phyloP scores from a whole-genome alignment of 2,113 vertebrate genomes.

The Strix uralensis region DNA sequence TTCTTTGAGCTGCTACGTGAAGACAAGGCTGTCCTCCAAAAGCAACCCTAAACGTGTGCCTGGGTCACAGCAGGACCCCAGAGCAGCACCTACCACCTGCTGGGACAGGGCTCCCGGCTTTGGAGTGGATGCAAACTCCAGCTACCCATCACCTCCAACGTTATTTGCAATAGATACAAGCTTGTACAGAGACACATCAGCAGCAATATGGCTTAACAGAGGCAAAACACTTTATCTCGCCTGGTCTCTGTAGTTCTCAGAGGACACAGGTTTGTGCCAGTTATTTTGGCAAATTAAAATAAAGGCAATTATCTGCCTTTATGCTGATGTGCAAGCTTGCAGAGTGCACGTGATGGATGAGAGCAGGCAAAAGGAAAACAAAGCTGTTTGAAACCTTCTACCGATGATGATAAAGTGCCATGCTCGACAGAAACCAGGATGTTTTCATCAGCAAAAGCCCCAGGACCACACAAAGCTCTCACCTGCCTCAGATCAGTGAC shows the following conservation, averaged over 20 bases:
- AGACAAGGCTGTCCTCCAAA: neutral
- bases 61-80: accelerated
- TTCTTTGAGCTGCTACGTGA: accelerated
- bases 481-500: slow-evolving; percentile 90
- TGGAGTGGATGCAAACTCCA: neutral
- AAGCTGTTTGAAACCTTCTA: neutral
- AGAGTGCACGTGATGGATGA: accelerated
- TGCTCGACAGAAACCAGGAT: accelerated
- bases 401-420: neutral
- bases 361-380: neutral
- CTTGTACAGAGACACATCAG: accelerated
- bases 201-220: neutral
- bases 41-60: accelerated
- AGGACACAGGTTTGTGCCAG: neutral
- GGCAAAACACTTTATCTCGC: neutral
- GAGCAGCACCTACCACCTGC: neutral
- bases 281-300: neutral
- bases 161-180: neutral
- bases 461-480: neutral
- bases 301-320: neutral
- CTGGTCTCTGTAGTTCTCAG: accelerated
- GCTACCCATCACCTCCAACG: accelerated
- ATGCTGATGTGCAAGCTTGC: too few relatives aligned
- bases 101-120: neutral
- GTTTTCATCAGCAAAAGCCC: neutral